A percentile compares a stretch with the other conserved stretches of the same genome.
phyloP scores from a whole-genome alignment of 2,888 invertebrate genomes.

The Cephus pulcher region DNA sequence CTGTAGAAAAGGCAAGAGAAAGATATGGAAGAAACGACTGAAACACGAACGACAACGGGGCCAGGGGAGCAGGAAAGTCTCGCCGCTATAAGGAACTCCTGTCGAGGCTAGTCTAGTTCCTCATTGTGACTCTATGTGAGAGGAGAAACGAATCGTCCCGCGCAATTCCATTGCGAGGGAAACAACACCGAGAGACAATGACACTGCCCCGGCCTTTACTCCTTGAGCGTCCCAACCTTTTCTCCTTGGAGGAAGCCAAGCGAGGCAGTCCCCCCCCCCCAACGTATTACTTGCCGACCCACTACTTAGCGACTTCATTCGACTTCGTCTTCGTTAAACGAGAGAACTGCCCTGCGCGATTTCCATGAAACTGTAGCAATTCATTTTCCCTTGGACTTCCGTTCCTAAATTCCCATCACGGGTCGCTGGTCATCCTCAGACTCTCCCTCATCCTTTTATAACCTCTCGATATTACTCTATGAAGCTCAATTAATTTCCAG shows the following conservation, averaged over 20 bases:
- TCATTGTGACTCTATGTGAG: neutral
- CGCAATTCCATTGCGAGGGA: neutral
- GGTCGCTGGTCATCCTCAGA: no score
- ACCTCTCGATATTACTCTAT: no score
- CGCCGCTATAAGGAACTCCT: neutral
- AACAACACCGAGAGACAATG: neutral
- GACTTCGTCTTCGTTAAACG: neutral
- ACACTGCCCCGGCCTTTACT: neutral
- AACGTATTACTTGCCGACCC: neutral
- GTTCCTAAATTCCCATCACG: no score
- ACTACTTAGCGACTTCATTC: neutral
- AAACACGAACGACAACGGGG: neutral
- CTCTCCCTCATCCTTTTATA: no score
- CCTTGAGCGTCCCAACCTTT: neutral
- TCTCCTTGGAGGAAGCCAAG: neutral
- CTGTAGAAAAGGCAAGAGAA: neutral
- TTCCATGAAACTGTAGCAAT: no score
- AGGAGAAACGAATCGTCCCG: neutral
- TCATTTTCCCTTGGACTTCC: no score
- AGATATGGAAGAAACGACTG: neutral
- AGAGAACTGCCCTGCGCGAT: no score
- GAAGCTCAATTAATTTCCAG: no score
- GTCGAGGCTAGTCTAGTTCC: neutral
- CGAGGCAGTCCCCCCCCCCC: neutral
- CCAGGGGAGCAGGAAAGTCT: no score